A percentile compares a stretch with the other conserved stretches of the same genome.
These are phyloP conservation scores for Bubalus kerabau DNA, from an alignment of 2,113 vertebrate genomes.

Conservation along the genomic window DNA sequence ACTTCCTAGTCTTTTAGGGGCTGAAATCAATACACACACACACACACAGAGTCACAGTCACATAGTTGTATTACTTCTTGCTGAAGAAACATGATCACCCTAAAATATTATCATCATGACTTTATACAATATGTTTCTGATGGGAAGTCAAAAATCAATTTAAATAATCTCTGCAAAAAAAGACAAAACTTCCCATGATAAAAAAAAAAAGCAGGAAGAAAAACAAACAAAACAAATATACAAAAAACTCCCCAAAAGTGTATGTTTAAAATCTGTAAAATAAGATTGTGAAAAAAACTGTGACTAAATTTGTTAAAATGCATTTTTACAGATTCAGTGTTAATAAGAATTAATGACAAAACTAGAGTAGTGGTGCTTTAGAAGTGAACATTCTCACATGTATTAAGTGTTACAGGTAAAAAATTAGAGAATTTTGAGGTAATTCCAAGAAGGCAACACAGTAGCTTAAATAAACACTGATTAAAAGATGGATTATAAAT, in stretches of 20 bases:
- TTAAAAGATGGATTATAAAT: background rate
- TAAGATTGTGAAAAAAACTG: constrained; percentile 44
- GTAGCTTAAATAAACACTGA: background rate
- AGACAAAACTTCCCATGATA: background rate
- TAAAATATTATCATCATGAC: constrained; percentile 75
- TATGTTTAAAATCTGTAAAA: constrained; percentile 56
- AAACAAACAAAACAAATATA: background rate
- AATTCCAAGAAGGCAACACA: background rate
- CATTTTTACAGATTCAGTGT: constrained; percentile 65
- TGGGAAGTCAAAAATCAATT: constrained; percentile 77
- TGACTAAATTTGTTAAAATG: constrained; percentile 67
- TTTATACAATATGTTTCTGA: constrained; percentile 47
- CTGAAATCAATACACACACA: constrained; percentile 42
- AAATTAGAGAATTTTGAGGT: background rate
- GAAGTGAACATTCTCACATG: constrained; percentile 56
- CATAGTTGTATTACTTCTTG: constrained; percentile 67
- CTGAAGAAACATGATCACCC: constrained; percentile 73
- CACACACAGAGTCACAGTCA: constrained; percentile 45
- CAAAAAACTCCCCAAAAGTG: background rate
- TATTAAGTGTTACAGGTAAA: constrained; percentile 54
- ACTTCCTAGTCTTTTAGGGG: constrained; percentile 49
- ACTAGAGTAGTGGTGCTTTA: constrained; percentile 39
- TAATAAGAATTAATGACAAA: constrained; percentile 55
- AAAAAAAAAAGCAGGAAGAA: background rate
- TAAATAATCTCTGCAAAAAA: constrained; percentile 65